Conservation (phyloP, 1,140 invertebrate genomes). For the Euura lappo region DNA sequence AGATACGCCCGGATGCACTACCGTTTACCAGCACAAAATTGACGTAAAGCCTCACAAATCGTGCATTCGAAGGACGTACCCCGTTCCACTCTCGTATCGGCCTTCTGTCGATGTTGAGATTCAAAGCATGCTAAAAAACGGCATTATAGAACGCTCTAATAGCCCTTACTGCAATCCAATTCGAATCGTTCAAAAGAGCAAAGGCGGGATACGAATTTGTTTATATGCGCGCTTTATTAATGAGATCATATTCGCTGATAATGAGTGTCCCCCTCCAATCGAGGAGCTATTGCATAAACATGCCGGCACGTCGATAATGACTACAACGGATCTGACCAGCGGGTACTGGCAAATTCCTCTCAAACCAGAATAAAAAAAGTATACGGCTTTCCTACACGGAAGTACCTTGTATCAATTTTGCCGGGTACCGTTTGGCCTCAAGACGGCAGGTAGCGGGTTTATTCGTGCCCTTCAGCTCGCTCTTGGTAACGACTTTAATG, state of each 20-base stretch:
- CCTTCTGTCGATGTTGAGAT: slow-evolving; percentile 18
- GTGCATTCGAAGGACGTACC: slow-evolving; percentile 22
- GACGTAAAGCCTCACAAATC: no score
- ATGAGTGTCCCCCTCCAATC: slow-evolving; percentile 25
- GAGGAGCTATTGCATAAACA: slow-evolving; percentile 33
- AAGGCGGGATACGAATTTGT: slow-evolving; percentile 31
- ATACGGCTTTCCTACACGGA: slow-evolving; percentile 43
- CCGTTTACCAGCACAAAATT: no score
- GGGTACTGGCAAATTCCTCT: slow-evolving; percentile 48
- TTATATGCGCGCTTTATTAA: slow-evolving; percentile 38
- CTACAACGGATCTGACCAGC: slow-evolving; percentile 40
- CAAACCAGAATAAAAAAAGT: slow-evolving; percentile 30
- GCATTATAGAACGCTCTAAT: slow-evolving; percentile 26
- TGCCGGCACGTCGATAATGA: slow-evolving; percentile 26
- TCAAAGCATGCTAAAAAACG: slow-evolving; percentile 23
- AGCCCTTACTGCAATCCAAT: slow-evolving; percentile 45
- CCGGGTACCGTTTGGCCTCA: slow-evolving; percentile 20
- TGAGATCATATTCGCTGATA: slow-evolving; percentile 31
- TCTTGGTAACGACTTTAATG: slow-evolving; percentile 7
- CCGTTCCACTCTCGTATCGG: slow-evolving; percentile 26
- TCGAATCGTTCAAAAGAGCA: slow-evolving; percentile 30
- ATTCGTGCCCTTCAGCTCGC: slow-evolving; percentile 14
- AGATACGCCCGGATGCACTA: no score
- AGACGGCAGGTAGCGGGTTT: slow-evolving; percentile 22
- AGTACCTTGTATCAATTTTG: slow-evolving; percentile 26